These are phyloP conservation scores for Amia ocellicauda DNA, from an alignment of 2,113 vertebrate genomes.

Conservation along the genomic window DNA sequence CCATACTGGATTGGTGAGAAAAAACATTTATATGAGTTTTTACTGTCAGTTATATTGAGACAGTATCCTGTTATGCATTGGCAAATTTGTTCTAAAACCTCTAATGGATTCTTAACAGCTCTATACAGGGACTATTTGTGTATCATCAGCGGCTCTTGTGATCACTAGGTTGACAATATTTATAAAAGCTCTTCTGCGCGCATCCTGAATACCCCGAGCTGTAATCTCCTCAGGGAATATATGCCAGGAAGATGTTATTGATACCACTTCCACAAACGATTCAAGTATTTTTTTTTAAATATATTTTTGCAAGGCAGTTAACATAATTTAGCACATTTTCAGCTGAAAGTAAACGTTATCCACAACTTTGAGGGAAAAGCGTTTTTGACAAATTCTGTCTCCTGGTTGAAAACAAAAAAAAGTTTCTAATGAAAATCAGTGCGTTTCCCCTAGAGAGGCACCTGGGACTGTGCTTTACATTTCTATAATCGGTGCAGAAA, in stretches of 20 bases:
- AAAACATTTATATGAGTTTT: slow-evolving; percentile 51
- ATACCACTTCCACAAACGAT: slow-evolving; percentile 31
- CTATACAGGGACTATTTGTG: slow-evolving; percentile 61
- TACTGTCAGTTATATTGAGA: slow-evolving; percentile 62
- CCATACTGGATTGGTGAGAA: slow-evolving; percentile 3
- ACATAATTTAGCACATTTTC: slow-evolving; percentile 51
- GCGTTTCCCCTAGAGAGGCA: slow-evolving; percentile 56
- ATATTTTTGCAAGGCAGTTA: slow-evolving; percentile 44
- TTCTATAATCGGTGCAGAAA: slow-evolving; percentile 30
- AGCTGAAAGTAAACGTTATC: slow-evolving; percentile 40
- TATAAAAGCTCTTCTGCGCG: slow-evolving; percentile 41
- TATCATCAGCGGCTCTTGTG: slow-evolving; percentile 53
- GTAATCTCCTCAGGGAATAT: slow-evolving; percentile 47
- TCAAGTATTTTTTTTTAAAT: slow-evolving; percentile 59
- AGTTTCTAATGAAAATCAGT: slow-evolving; percentile 55
- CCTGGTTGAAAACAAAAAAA: slow-evolving; percentile 48
- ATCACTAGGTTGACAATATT: slow-evolving; percentile 60
- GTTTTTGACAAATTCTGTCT: slow-evolving; percentile 62
- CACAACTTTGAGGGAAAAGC: slow-evolving; percentile 60
- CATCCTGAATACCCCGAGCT: slow-evolving; percentile 51
- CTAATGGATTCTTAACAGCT: slow-evolving; percentile 64
- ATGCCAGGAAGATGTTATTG: slow-evolving; percentile 55
- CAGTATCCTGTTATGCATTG: slow-evolving; percentile 48
- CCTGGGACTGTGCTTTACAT: slow-evolving; percentile 35
- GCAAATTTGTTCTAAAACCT: slow-evolving; percentile 44